These are phyloP conservation scores for Cheilosia scutellata DNA, from an alignment of 2,888 invertebrate genomes.

Conservation along the genomic window DNA sequence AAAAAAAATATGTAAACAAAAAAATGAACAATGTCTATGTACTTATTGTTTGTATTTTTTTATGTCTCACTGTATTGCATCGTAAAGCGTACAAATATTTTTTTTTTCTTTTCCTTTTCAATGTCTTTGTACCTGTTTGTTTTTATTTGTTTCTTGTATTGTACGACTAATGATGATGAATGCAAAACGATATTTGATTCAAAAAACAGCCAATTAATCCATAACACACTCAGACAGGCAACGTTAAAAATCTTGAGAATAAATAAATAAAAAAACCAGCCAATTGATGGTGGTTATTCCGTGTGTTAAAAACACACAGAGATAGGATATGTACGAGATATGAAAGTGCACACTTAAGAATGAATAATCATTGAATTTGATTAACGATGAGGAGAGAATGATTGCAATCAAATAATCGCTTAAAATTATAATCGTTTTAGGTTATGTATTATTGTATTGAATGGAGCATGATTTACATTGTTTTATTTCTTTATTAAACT, in stretches of 20 bases:
- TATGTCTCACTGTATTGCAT: constrained; percentile 68
- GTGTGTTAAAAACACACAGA: constrained; percentile 44
- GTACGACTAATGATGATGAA: constrained; percentile 73
- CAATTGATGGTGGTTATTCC: constrained; percentile 48
- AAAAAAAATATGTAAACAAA: not conserved
- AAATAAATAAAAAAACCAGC: constrained; percentile 19
- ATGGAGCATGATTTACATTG: constrained; percentile 44
- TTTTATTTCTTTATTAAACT: constrained; percentile 3
- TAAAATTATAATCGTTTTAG: constrained; percentile 22
- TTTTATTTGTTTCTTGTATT: constrained; percentile 35
- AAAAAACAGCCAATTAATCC: constrained; percentile 62
- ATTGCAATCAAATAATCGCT: constrained; percentile 36
- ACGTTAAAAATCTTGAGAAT: constrained; percentile 13
- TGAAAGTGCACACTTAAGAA: constrained; percentile 22
- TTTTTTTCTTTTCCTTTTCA: constrained; percentile 39
- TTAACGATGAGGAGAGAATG: constrained; percentile 10
- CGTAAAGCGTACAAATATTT: constrained; percentile 53
- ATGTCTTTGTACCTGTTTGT: constrained; percentile 56
- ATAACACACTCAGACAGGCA: constrained; percentile 56
- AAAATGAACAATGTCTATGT: constrained; percentile 40
- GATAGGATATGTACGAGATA: constrained; percentile 53
- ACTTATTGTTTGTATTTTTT: constrained; percentile 23
- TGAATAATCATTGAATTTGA: constrained; percentile 24
- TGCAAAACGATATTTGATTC: constrained; percentile 69
- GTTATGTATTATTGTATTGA: constrained; percentile 1